Evolutionary conservation across 2,113 vertebrate species (phyloP).

Genomic region (Litocranius walleri): DNA sequence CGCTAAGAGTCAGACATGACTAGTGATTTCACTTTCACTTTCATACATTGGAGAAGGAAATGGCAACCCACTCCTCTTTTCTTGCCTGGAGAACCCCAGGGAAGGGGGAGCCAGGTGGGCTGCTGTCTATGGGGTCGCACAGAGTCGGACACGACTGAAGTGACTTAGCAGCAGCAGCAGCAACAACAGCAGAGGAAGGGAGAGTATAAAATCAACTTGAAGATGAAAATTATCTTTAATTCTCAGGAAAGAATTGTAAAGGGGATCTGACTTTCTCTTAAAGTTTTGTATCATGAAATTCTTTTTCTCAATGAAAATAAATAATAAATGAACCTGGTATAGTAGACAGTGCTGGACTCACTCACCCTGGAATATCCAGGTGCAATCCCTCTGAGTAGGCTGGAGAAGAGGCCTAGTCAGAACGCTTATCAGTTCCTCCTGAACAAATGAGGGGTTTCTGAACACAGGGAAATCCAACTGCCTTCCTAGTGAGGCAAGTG

Average conservation of each 20-base stretch:
- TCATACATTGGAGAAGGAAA: too few relatives aligned
- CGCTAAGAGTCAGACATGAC: too few relatives aligned
- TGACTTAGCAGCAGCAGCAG: neutral
- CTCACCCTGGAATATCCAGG: conserved; percentile 6
- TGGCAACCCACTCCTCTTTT: too few relatives aligned
- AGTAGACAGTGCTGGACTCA: neutral
- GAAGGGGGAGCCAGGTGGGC: too few relatives aligned
- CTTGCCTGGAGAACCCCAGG: too few relatives aligned
- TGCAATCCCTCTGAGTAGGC: neutral
- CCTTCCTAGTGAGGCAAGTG: neutral
- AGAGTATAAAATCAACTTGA: conserved; percentile 1
- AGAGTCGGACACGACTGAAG: neutral
- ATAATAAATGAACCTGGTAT: neutral
- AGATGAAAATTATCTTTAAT: neutral
- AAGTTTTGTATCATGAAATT: conserved; percentile 10
- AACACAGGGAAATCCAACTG: neutral
- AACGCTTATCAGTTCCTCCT: neutral
- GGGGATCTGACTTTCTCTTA: conserved; percentile 9
- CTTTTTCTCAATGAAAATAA: neutral
- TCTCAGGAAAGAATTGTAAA: conserved; percentile 16
- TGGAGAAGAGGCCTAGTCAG: conserved; percentile 22
- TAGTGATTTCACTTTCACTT: too few relatives aligned
- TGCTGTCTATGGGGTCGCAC: too few relatives aligned
- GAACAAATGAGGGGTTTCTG: neutral
- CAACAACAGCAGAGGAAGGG: neutral